Base-by-base conservation (phyloP, 2,888 invertebrate genomes). In the Synergus umbraculus region DNA sequence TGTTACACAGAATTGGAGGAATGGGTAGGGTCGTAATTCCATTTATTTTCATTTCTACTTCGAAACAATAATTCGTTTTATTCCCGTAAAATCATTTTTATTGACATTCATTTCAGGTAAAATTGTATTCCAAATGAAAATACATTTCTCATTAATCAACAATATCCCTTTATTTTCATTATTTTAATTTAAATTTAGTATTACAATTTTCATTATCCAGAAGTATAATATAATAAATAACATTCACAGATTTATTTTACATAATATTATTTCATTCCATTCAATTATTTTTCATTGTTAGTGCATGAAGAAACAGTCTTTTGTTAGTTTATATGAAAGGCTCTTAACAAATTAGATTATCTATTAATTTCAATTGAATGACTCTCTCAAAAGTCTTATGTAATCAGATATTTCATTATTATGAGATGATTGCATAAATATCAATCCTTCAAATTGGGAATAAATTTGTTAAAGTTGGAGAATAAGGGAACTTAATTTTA, bases 1-100 rank as follows among this genome's bases (percentile, higher is more conserved):
- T 73, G n/a, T 73, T 73, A 73, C 12, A 73, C 12, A 37, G 15
- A 73, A 73, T 73, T 37, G 9, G 29, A 37, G 54, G 54, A 8
- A 49, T 29, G 15, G n/a, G n/a, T 41, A 29, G 37, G 29, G 46
- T 69, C 44, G n/a, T 37, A 29, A 13, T 22, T 12, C 46, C 69
- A 49, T 69, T 69, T 37, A 73, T 49, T 73, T 49, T 73, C 37
- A 69, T 49, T 49, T 49, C 8, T 5, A 29, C 29, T 63, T 49
- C 29, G 9, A 46, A 22, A 46, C 69, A 69, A 69, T 69, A 29
- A 69, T 15, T 49, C 49, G 15, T 9, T 69, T 63, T 13, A 7
- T 29, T 13, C 63, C 4, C 12, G 29, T 29, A 63, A 63, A 63
- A 63, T 29, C 4, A 63, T 29, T 29, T 63, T 63, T 18, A 29